Evolutionary conservation across 2,797 vertebrate genomes (phyloP).

Genomic region (Danionella dracula): DNA sequence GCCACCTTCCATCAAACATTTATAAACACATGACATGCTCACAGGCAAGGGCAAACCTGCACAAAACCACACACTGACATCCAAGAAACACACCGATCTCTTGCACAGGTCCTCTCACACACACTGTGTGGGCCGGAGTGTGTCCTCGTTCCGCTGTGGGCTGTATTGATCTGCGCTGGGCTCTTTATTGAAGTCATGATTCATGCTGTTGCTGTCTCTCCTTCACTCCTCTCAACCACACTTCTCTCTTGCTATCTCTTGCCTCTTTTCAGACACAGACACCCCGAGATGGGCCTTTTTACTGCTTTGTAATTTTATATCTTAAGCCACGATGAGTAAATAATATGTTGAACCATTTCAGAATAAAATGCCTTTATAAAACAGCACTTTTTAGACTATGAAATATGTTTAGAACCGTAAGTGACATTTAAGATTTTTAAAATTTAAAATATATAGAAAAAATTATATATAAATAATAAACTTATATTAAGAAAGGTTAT

Average conservation of each 20-base stretch:
- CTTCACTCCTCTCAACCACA: constrained; percentile 34
- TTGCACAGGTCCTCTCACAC: constrained; percentile 50
- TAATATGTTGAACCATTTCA: constrained; percentile 5
- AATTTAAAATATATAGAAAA: too few species aligned
- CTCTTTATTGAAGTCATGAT: constrained; percentile 64
- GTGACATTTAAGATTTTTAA: too few species aligned
- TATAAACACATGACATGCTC: constrained; percentile 39
- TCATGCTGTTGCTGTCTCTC: constrained; percentile 54
- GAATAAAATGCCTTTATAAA: too few species aligned
- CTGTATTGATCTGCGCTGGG: constrained; percentile 57
- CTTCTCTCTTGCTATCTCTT: constrained; percentile 10
- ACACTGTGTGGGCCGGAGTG: constrained; percentile 42
- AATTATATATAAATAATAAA: too few species aligned
- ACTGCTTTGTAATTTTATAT: constrained; percentile 59
- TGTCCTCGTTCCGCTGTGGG: constrained; percentile 38
- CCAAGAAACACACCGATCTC: constrained; percentile 2
- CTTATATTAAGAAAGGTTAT: too few species aligned
- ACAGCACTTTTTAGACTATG: too few species aligned
- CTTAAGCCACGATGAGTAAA: constrained; percentile 30
- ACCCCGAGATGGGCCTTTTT: constrained; percentile 21
- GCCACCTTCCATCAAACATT: constrained; percentile 43
- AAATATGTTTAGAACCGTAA: too few species aligned
- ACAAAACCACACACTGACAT: constrained; percentile 23
- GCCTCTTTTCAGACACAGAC: not conserved
- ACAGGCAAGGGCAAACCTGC: constrained; percentile 32